Percentiles rank a stretch among this genome's conserved stretches.
phyloP scores from a whole-genome alignment of 2,113 vertebrate genomes.

The Bombycilla garrulus region DNA sequence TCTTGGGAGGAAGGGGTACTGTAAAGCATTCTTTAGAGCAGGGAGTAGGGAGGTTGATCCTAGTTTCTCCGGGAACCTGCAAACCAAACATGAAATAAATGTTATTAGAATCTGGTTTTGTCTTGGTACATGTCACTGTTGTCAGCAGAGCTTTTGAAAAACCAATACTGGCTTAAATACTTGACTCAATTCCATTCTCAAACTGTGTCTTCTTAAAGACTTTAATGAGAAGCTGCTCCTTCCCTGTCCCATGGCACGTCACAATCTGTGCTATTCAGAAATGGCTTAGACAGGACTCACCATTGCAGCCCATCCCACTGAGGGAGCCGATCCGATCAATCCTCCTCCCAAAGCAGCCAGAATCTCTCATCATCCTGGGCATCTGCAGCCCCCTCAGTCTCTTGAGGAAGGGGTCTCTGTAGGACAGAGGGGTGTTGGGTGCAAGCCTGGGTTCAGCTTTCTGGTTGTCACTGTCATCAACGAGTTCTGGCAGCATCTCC shows the following conservation, averaged over 20 bases:
- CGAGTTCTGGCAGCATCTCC: not conserved
- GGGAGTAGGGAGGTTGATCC: not conserved
- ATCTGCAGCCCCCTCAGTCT: slow-evolving; percentile 55
- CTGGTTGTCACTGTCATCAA: not conserved
- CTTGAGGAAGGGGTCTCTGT: slow-evolving; percentile 67
- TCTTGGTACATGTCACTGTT: rapidly evolving
- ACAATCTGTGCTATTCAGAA: rapidly evolving
- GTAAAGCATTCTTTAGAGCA: slow-evolving; percentile 26
- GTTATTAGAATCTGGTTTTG: not conserved
- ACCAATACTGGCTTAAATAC: not conserved
- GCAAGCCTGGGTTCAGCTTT: slow-evolving; percentile 25
- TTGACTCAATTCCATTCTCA: not conserved
- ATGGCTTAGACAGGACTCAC: slow-evolving; percentile 24
- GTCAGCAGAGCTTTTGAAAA: not conserved
- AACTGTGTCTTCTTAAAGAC: not conserved
- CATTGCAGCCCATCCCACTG: slow-evolving; percentile 84
- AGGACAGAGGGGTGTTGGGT: slow-evolving; percentile 32
- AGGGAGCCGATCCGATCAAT: slow-evolving; percentile 86
- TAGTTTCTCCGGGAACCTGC: slow-evolving; percentile 60
- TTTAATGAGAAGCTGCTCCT: not conserved
- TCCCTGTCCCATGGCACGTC: rapidly evolving
- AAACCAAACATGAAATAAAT: not conserved
- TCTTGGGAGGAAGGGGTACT: slow-evolving; percentile 26
- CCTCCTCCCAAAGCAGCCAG: slow-evolving; percentile 83
- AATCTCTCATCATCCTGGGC: slow-evolving; percentile 64